A percentile compares a stretch with the other conserved stretches of the same genome.
phyloP scores from a whole-genome alignment of 2,888 invertebrate species.

The Plagodis pulveraria region DNA sequence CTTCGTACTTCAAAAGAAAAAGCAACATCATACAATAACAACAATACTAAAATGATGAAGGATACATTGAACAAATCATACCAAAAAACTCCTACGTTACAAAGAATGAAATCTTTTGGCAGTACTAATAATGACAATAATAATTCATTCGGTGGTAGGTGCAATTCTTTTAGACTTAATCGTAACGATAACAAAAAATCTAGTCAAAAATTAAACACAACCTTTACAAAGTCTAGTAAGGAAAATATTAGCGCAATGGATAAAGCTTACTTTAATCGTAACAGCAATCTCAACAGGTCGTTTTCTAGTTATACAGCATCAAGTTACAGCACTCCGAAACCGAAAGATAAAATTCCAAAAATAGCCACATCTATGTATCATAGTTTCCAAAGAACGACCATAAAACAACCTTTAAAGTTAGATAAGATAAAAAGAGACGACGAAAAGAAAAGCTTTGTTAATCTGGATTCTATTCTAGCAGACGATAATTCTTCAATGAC shows the following conservation, averaged over 20 bases:
- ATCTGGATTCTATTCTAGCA: conserved; percentile 71
- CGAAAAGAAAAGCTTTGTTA: conserved; percentile 76
- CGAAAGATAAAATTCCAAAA: conserved; percentile 80
- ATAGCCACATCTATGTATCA: conserved; percentile 78
- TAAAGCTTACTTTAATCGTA: conserved; percentile 70
- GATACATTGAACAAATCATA: conserved; percentile 80
- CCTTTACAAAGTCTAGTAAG: conserved; percentile 79
- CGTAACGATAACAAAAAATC: conserved; percentile 68
- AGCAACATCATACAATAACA: conserved; percentile 58
- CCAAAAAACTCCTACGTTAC: conserved; percentile 80
- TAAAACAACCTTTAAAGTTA: conserved; percentile 75
- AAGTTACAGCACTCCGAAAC: conserved; percentile 75
- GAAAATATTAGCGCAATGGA: conserved; percentile 74
- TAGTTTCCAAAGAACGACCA: conserved; percentile 75
- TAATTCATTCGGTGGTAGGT: conserved; percentile 69
- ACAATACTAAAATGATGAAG: conserved; percentile 78
- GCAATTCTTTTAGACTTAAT: conserved; percentile 77
- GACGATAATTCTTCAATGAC: conserved; percentile 77
- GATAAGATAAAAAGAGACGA: conserved; percentile 76
- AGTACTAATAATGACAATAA: conserved; percentile 69
- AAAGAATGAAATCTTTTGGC: conserved; percentile 82
- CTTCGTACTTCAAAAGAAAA: conserved; percentile 72
- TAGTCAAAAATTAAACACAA: conserved; percentile 76
- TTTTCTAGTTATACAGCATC: conserved; percentile 76
- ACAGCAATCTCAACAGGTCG: conserved; percentile 72